Conservation (phyloP, 2,888 invertebrate genomes). For the Dione vanillae region DNA sequence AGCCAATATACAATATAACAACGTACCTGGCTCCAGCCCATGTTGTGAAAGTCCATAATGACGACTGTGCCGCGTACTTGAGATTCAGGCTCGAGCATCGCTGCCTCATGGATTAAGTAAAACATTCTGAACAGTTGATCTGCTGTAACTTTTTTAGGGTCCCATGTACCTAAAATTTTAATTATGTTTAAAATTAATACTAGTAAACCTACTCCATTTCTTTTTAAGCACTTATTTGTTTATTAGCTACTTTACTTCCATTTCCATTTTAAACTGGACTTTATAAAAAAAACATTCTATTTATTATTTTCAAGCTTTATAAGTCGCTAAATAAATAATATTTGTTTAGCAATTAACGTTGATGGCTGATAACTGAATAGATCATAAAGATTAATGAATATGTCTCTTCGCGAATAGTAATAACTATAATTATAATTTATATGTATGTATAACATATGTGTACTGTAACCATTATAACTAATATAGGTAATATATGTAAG, state of each 20-base stretch:
- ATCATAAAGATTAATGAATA: slow-evolving; percentile 30
- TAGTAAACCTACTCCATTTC: no score
- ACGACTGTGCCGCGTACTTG: slow-evolving; percentile 92
- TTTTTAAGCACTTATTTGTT: background rate
- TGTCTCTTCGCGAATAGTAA: background rate
- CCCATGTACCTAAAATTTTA: slow-evolving; percentile 86
- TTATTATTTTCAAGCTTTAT: background rate
- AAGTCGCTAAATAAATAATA: slow-evolving; percentile 16
- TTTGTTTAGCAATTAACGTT: slow-evolving; percentile 21
- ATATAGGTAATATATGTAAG: background rate
- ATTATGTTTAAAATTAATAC: background rate
- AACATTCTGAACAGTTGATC: slow-evolving; percentile 92
- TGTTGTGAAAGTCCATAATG: slow-evolving; percentile 92
- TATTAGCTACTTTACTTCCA: background rate
- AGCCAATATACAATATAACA: background rate
- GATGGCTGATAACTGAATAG: slow-evolving; percentile 29
- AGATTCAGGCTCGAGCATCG: slow-evolving; percentile 88
- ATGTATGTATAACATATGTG: background rate
- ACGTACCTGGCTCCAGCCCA: slow-evolving; percentile 89
- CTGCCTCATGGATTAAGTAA: slow-evolving; percentile 91
- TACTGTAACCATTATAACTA: background rate
- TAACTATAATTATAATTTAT: slow-evolving; percentile 6
- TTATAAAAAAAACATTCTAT: background rate
- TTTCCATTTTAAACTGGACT: background rate
- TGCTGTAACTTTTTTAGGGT: slow-evolving; percentile 88